Conservation (phyloP, 1,140 invertebrate genomes). For the Callitettix versicolor region DNA sequence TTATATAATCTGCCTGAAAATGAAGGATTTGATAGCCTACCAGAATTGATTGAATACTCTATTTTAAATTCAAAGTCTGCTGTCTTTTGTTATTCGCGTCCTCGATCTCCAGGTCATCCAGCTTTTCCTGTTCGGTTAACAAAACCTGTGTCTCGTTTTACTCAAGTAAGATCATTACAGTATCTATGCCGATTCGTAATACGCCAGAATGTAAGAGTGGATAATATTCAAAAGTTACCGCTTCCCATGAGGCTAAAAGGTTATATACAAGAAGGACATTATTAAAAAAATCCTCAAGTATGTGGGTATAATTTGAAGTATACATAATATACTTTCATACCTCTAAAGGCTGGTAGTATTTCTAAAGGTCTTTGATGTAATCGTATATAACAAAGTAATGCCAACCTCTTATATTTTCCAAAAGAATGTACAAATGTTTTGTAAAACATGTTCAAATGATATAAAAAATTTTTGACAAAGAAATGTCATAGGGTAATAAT, state of each 20-base stretch:
- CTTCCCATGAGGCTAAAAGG: conserved; percentile 55
- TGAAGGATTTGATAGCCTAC: conserved; percentile 52
- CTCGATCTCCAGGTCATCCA: conserved; percentile 49
- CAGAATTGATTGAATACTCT: conserved; percentile 58
- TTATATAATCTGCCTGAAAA: conserved; percentile 52
- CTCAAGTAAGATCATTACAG: conserved; percentile 58
- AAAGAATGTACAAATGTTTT: too few species aligned
- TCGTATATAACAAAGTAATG: too few species aligned
- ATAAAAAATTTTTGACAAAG: too few species aligned
- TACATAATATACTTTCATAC: too few species aligned
- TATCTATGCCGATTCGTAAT: conserved; percentile 70
- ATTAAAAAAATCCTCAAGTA: conserved; percentile 31
- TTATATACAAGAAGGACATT: conserved; percentile 49
- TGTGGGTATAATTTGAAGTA: too few species aligned
- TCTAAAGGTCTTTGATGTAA: too few species aligned
- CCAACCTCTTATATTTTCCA: too few species aligned
- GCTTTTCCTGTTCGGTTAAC: conserved; percentile 62
- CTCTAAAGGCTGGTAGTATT: too few species aligned
- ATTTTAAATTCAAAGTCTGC: conserved; percentile 54
- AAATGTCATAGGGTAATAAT: too few species aligned
- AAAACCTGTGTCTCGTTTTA: conserved; percentile 65
- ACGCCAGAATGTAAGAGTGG: conserved; percentile 53
- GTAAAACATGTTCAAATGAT: too few species aligned
- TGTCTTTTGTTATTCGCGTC: conserved; percentile 62
- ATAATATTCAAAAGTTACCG: conserved; percentile 60